Conservation (phyloP, 2,888 invertebrate species). For the Pyrgus malvae region DNA sequence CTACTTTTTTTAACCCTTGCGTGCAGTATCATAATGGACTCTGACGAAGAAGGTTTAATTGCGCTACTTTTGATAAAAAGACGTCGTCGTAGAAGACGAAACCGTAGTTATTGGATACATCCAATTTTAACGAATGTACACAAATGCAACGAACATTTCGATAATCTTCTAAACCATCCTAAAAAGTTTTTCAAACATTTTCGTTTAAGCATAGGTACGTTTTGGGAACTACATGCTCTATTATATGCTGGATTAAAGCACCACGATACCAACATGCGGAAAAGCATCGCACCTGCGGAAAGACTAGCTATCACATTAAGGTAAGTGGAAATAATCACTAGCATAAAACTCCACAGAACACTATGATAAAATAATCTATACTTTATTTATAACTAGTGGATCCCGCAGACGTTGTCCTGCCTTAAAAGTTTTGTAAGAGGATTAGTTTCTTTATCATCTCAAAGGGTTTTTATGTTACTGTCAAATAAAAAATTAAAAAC, state of each 20-base stretch:
- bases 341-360: slow-evolving; percentile 33
- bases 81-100: slow-evolving; percentile 36
- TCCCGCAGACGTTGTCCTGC: too few species aligned
- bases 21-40: too few species aligned
- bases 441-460: too few species aligned
- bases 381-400: slow-evolving; percentile 28
- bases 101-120: slow-evolving; percentile 39
- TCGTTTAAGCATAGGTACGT: slow-evolving; percentile 38
- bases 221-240: slow-evolving; percentile 39
- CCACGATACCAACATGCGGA: slow-evolving; percentile 39
- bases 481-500: too few species aligned
- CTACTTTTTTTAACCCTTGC: slow-evolving; percentile 17
- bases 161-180: slow-evolving; percentile 36
- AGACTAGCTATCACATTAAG: slow-evolving; percentile 40
- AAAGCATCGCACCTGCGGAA: slow-evolving; percentile 40
- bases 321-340: slow-evolving; percentile 32
- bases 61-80: slow-evolving; percentile 39
- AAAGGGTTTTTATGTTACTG: too few species aligned
- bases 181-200: slow-evolving; percentile 40
- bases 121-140: slow-evolving; percentile 36
- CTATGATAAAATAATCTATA: slow-evolving; percentile 33
- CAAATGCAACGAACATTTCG: slow-evolving; percentile 37
- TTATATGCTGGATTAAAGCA: slow-evolving; percentile 39
- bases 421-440: too few species aligned
- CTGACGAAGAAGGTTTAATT: too few species aligned